phyloP scores from a whole-genome alignment of 2,797 vertebrate species.

The Chaetophractus vellerosus region DNA sequence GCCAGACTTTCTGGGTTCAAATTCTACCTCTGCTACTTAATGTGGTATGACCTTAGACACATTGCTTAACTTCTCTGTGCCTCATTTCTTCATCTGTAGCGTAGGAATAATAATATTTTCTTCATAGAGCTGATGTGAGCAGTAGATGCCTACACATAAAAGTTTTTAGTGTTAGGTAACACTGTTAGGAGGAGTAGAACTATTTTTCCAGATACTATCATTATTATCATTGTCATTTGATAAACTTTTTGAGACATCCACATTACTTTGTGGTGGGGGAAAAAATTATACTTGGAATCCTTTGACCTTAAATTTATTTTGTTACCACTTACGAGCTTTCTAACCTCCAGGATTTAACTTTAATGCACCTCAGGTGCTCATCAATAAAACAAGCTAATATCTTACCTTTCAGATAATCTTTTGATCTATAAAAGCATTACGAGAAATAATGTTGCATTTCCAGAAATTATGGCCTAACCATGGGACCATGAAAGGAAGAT shows the following conservation, averaged over 20 bases:
- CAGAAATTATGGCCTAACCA: background rate
- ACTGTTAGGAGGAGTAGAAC: background rate
- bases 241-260: background rate
- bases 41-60: background rate
- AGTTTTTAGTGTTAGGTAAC: slow-evolving; percentile 32
- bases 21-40: slow-evolving; percentile 30
- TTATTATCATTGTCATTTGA: background rate
- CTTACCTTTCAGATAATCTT: slow-evolving; percentile 34
- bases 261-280: slow-evolving; percentile 6
- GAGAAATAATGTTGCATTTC: slow-evolving; percentile 34
- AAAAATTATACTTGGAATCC: slow-evolving; percentile 18
- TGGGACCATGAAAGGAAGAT: background rate
- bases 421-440: slow-evolving; percentile 60
- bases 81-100: slow-evolving; percentile 13
- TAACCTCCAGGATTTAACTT: background rate
- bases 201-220: background rate
- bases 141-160: background rate
- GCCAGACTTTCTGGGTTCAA: background rate
- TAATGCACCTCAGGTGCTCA: background rate
- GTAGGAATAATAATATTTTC: slow-evolving; percentile 47
- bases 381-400: background rate
- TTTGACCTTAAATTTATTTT: slow-evolving; percentile 45
- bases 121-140: background rate
- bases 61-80: background rate
- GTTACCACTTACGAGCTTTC: background rate